Percentiles rank a stretch among this genome's conserved stretches.
phyloP scores from a whole-genome alignment of 2,888 invertebrate species.

The Acrobeloides nanus region DNA sequence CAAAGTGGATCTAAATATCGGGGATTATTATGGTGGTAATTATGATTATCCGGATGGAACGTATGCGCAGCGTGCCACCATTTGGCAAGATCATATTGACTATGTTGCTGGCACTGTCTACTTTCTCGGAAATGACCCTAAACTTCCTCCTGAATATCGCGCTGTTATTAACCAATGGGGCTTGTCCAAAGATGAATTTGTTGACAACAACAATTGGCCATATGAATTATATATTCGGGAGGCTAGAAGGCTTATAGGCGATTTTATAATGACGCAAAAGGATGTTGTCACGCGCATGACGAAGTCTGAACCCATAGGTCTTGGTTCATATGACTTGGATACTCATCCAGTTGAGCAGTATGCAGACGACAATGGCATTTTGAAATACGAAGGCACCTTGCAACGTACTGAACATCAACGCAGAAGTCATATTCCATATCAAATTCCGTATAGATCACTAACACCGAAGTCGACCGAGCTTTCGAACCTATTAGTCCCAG shows the following conservation, averaged over 20 bases:
- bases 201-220: not conserved
- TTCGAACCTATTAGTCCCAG: not conserved
- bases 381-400: not conserved
- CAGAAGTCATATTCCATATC: not conserved
- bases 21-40: not conserved
- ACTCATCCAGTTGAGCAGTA: not conserved
- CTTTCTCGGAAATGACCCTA: not conserved
- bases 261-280: not conserved
- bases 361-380: not conserved
- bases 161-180: not conserved
- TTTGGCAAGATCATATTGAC: not conserved
- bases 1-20: not conserved
- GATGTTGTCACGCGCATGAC: not conserved
- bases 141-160: not conserved
- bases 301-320: not conserved
- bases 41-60: not conserved
- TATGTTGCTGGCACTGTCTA: not conserved
- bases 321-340: constrained; percentile 1
- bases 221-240: constrained; percentile 2
- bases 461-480: not conserved
- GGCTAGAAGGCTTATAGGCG: not conserved
- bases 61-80: not conserved
- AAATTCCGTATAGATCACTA: not conserved
- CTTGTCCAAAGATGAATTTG: constrained; percentile 1
- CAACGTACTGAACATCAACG: not conserved